Percentiles rank a stretch among this genome's conserved stretches.
These are phyloP conservation scores for Folsomia candida DNA, from an alignment of 2,888 invertebrate species.

Conservation along the genomic window DNA sequence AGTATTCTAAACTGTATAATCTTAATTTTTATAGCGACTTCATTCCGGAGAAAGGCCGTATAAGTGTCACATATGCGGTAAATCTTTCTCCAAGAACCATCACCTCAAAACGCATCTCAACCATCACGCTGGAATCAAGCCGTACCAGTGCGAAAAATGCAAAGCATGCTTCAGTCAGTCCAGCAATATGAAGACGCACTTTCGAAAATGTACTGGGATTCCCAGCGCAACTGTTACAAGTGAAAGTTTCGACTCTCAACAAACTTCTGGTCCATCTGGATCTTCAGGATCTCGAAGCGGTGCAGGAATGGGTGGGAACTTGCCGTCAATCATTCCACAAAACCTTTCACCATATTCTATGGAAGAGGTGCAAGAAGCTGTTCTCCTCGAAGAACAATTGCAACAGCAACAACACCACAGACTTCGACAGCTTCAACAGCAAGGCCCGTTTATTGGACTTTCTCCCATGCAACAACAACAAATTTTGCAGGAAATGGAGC, in stretches of 20 bases:
- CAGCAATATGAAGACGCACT: slow-evolving; percentile 82
- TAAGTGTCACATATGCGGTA: slow-evolving; percentile 51
- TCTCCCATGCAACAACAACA: not conserved
- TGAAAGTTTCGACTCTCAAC: not conserved
- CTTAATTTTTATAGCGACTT: slow-evolving; percentile 60
- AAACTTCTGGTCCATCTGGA: not conserved
- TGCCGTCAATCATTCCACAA: not conserved
- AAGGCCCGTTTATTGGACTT: not conserved
- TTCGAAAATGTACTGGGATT: slow-evolving; percentile 66
- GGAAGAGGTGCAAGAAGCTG: not conserved
- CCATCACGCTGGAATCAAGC: slow-evolving; percentile 49
- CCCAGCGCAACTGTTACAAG: slow-evolving; percentile 19
- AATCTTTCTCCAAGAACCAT: slow-evolving; percentile 66
- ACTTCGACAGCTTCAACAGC: not conserved
- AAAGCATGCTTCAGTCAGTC: slow-evolving; percentile 74
- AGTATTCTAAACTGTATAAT: slow-evolving; percentile 12
- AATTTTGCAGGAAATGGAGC: not conserved
- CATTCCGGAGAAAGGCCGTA: slow-evolving; percentile 77
- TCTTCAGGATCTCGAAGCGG: not conserved
- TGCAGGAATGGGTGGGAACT: not conserved
- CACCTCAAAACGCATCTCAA: slow-evolving; percentile 51
- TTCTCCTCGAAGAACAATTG: not conserved
- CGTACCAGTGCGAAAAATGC: slow-evolving; percentile 49
- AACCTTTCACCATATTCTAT: not conserved
- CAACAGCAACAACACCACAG: not conserved